Evolutionary conservation across 2,888 invertebrate species (phyloP).

Genomic region (Cotesia congregata): DNA sequence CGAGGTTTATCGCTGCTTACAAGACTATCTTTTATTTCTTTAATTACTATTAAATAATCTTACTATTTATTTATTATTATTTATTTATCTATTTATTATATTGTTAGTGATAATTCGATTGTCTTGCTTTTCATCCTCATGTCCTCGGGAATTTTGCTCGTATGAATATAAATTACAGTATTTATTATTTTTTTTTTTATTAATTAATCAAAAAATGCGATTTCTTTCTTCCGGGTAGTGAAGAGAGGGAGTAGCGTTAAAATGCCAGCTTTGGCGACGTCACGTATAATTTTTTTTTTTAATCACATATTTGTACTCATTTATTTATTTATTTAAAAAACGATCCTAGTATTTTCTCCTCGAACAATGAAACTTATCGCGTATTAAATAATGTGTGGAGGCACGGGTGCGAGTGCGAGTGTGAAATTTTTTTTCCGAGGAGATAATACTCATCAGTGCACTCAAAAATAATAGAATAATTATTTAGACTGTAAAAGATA

Average conservation of each 20-base stretch:
- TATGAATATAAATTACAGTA: conserved; percentile 17
- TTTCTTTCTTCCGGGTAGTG: conserved; percentile 34
- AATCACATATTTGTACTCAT: conserved; percentile 3
- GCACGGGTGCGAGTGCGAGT: conserved; percentile 36
- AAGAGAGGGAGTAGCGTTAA: conserved; percentile 53
- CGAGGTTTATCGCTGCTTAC: background rate
- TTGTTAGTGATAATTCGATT: conserved; percentile 4
- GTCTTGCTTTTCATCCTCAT: conserved; percentile 8
- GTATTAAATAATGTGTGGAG: conserved; percentile 16
- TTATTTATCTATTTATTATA: conserved; percentile 7
- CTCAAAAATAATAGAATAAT: conserved; percentile 33
- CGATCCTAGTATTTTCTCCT: background rate
- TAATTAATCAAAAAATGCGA: background rate
- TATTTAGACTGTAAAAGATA: conserved; percentile 29
- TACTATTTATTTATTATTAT: conserved; percentile 3
- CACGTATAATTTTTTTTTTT: conserved; percentile 51
- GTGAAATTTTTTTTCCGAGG: conserved; percentile 38
- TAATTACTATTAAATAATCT: background rate
- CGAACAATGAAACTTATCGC: conserved; percentile 1
- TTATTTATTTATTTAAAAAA: conserved; percentile 4
- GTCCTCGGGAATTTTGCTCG: background rate
- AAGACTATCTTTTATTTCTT: conserved; percentile 3
- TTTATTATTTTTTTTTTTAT: background rate
- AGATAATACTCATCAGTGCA: conserved; percentile 32
- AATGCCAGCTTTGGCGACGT: conserved; percentile 63